Percentiles rank a stretch among this genome's conserved stretches.
Evolutionary conservation across 2,888 invertebrate species (phyloP).

Genomic region (Heterodera filipjevi): DNA sequence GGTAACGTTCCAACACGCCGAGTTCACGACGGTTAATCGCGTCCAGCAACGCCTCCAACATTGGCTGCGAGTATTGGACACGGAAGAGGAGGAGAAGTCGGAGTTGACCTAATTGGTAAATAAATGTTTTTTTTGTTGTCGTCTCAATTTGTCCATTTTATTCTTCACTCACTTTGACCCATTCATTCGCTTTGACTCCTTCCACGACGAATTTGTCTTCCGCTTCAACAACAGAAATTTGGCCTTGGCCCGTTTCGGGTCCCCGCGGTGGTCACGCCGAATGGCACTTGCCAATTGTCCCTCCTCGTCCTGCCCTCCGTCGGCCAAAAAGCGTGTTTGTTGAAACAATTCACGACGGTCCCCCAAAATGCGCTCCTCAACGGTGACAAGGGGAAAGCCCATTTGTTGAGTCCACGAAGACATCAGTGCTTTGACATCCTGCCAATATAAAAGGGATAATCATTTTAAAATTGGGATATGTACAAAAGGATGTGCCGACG

Average conservation of each 20-base stretch:
- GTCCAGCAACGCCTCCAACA: constrained; percentile 70
- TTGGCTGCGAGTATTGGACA: constrained; percentile 70
- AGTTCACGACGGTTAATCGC: constrained; percentile 80
- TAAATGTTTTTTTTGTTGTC: too few relatives aligned
- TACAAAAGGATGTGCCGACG: too few relatives aligned
- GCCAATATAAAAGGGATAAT: too few relatives aligned
- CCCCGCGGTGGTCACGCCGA: constrained; percentile 28
- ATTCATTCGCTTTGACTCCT: constrained; percentile 76
- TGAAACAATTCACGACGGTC: constrained; percentile 74
- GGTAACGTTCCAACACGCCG: constrained; percentile 85
- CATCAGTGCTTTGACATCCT: constrained; percentile 89
- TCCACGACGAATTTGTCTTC: constrained; percentile 76
- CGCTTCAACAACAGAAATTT: constrained; percentile 73
- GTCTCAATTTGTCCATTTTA: too few relatives aligned
- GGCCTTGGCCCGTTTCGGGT: constrained; percentile 68
- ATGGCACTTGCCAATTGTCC: constrained; percentile 33
- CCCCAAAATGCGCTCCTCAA: constrained; percentile 52
- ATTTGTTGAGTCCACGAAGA: constrained; percentile 93
- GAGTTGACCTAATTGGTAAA: constrained; percentile 72
- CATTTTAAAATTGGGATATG: not conserved
- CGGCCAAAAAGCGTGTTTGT: constrained; percentile 81
- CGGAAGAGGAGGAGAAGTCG: constrained; percentile 87
- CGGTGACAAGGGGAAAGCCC: constrained; percentile 85
- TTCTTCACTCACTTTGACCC: constrained; percentile 75
- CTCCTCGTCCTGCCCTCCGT: constrained; percentile 72